Evolutionary conservation across 1,140 invertebrate genomes (phyloP), one percentile per base, ranked within the genome.

Genomic region (Subanguina moxae): DNA sequence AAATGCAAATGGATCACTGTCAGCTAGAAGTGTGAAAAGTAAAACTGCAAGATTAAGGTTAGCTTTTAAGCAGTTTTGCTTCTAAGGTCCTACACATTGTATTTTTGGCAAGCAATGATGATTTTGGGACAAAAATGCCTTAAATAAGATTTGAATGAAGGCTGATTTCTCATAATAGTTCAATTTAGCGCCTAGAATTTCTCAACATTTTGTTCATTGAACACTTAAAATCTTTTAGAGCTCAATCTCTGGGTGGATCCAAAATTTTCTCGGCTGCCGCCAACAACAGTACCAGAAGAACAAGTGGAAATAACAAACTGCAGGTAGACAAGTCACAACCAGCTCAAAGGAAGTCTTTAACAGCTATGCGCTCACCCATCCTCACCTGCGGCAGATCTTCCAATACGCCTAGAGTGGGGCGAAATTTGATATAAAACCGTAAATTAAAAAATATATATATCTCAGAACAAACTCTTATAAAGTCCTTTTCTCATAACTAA

Each of bases 371-470:
- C 1, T 61, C 58, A 19, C 58, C 58, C 1, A 61, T 61, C 27
- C 23, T 64, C 11, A 64, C 38, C 11, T 42, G 48, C 13, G 46
- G 46, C 15, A 46, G 38, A 19, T n/a, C 38, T 64, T 15, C 38
- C 25, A 32, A 30, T 56, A 13, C 62, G 30, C 48, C n/a, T 21
- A 43, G 62, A 64, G 19, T 42, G 30, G n/a, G 27, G 19, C 19
- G 62, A 56, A 64, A 64, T 64, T 42, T 64, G 19, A 64, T 64
- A 64, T 64, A 30, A 58, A 13, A 3, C 3, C 3, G 21, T 56
- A 23, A 5, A 5, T 56, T 3, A 3, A 38, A 38, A 38, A 38
- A 38, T 38, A n/a, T n/a, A n/a, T n/a, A n/a, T n/a, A n/a, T n/a
- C n/a, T n/a, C n/a, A n/a, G n/a, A n/a, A n/a, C n/a, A n/a, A n/a